Evolutionary conservation across 92 coral and sea anemone genomes (phyloP).

Genomic region (Epizoanthus ramosus): DNA sequence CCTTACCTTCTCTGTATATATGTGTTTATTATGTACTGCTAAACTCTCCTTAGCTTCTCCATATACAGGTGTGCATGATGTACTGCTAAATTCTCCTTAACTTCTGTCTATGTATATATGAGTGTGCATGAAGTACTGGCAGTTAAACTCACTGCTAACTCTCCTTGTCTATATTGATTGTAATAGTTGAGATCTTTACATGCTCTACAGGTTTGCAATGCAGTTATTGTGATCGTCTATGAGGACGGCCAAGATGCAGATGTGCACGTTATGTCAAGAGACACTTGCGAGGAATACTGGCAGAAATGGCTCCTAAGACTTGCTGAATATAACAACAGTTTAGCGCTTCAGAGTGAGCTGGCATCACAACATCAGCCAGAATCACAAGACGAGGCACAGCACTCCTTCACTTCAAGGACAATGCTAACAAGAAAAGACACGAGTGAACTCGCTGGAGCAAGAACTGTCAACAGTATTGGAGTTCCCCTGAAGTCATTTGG

Average conservation of each 20-base stretch:
- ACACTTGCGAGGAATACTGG: constrained; percentile 82
- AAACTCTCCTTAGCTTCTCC: too few species aligned
- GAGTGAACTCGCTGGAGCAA: constrained; percentile 13
- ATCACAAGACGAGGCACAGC: not conserved
- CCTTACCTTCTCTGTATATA: too few species aligned
- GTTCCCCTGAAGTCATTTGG: constrained; percentile 59
- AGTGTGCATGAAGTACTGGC: not conserved
- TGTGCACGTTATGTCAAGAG: constrained; percentile 68
- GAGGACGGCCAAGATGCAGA: constrained; percentile 90
- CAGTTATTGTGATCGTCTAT: constrained; percentile 86
- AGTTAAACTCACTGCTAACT: not conserved
- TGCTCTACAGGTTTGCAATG: constrained; percentile 64
- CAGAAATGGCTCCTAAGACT: constrained; percentile 80
- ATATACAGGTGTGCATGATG: too few species aligned
- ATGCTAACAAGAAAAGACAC: not conserved
- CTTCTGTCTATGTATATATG: not conserved
- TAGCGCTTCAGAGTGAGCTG: constrained; percentile 21
- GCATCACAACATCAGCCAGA: not conserved
- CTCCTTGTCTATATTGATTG: not conserved
- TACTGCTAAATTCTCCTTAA: too few species aligned
- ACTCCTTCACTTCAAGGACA: not conserved
- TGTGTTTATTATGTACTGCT: too few species aligned
- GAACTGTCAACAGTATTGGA: constrained; percentile 56
- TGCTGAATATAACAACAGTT: constrained; percentile 60
- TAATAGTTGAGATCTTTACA: not conserved